phyloP scores from a whole-genome alignment of 2,888 invertebrate species.

The Heteromyza rotundicornis region DNA sequence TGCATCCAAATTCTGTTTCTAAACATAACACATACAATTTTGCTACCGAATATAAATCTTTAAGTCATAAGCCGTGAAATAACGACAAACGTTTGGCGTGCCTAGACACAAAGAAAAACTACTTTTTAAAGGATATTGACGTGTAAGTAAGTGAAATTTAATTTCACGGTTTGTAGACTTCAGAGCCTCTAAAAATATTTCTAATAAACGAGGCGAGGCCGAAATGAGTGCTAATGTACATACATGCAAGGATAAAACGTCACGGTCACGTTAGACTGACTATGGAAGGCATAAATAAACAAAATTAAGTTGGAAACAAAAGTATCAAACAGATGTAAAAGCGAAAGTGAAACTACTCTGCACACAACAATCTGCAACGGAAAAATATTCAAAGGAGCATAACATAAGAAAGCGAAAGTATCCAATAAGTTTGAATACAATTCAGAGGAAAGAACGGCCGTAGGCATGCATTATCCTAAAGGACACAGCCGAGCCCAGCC shows the following conservation, averaged over 20 bases:
- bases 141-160: constrained; percentile 40
- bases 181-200: constrained; percentile 28
- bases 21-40: constrained; percentile 39
- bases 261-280: neutral
- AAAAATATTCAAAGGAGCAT: neutral
- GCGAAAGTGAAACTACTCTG: neutral
- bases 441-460: neutral
- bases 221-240: neutral
- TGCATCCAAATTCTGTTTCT: too few species aligned
- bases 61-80: constrained; percentile 19
- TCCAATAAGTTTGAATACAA: neutral
- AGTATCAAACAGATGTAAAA: neutral
- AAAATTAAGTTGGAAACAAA: constrained; percentile 4
- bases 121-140: constrained; percentile 22
- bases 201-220: constrained; percentile 26
- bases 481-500: neutral
- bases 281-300: constrained; percentile 5
- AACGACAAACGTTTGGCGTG: neutral
- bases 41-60: constrained; percentile 46
- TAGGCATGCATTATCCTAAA: neutral
- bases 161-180: constrained; percentile 45
- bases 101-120: constrained; percentile 10
- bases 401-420: neutral
- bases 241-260: constrained; percentile 5
- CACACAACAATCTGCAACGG: neutral